phyloP scores from a whole-genome alignment of 2,113 vertebrate genomes.

The Athene cunicularia region DNA sequence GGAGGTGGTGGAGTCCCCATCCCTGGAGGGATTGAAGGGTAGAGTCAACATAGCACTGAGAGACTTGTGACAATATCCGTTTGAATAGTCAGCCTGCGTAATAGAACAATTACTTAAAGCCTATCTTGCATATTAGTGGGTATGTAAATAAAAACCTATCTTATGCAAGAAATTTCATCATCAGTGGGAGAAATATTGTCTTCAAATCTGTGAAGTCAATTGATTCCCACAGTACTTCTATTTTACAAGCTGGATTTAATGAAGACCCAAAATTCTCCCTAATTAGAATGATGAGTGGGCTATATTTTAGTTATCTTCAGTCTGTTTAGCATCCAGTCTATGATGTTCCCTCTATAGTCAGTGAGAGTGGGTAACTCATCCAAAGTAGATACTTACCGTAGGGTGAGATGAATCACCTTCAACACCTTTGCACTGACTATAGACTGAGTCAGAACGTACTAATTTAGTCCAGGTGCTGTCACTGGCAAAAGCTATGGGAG shows the following conservation, averaged over 20 bases:
- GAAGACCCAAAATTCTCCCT: background rate
- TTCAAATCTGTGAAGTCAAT: background rate
- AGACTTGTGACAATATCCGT: background rate
- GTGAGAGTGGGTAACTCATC: background rate
- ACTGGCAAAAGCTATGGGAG: background rate
- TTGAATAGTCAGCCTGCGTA: background rate
- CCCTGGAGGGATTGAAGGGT: too few relatives aligned
- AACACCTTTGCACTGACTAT: background rate
- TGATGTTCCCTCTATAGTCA: background rate
- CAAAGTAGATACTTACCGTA: background rate
- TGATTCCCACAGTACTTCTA: background rate
- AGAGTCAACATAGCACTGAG: too few relatives aligned
- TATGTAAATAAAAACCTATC: background rate
- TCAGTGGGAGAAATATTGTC: background rate
- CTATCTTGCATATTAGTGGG: background rate
- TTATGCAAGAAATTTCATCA: background rate
- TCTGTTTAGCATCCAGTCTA: background rate
- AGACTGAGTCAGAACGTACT: background rate
- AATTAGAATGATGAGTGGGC: background rate
- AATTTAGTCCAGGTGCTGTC: background rate
- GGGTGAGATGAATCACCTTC: background rate
- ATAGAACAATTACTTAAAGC: background rate
- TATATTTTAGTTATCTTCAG: background rate
- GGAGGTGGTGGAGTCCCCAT: too few relatives aligned
- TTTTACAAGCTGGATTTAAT: background rate